Evolutionary conservation across 2,888 invertebrate species (phyloP).

Genomic region (Rugalucina vietnamica): DNA sequence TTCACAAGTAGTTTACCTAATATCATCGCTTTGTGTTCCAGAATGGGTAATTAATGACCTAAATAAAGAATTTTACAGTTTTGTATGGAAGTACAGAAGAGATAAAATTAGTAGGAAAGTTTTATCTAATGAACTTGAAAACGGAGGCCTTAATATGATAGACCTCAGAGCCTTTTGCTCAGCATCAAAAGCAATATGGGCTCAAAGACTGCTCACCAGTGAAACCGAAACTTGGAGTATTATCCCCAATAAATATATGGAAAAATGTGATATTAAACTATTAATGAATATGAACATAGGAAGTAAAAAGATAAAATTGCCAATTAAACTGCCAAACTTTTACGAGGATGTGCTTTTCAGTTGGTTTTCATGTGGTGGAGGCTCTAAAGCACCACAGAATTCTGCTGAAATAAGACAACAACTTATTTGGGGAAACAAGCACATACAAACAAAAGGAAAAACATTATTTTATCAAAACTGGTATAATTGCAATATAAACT

Average conservation of each 20-base stretch:
- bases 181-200: background rate
- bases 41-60: background rate
- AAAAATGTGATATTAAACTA: background rate
- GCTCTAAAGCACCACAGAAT: background rate
- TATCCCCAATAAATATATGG: background rate
- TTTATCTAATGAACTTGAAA: background rate
- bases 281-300: background rate
- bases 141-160: background rate
- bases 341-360: background rate
- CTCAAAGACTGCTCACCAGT: background rate
- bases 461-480: background rate
- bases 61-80: background rate
- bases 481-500: background rate
- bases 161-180: background rate
- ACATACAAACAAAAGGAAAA: background rate
- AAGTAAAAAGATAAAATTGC: background rate
- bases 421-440: background rate
- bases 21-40: background rate
- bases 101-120: background rate
- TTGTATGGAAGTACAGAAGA: background rate
- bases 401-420: background rate
- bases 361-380: background rate
- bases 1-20: background rate
- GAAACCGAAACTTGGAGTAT: background rate
- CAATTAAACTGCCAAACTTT: background rate